Evolutionary conservation across 1,140 invertebrate species (phyloP).

Genomic region (Saccostrea echinata): DNA sequence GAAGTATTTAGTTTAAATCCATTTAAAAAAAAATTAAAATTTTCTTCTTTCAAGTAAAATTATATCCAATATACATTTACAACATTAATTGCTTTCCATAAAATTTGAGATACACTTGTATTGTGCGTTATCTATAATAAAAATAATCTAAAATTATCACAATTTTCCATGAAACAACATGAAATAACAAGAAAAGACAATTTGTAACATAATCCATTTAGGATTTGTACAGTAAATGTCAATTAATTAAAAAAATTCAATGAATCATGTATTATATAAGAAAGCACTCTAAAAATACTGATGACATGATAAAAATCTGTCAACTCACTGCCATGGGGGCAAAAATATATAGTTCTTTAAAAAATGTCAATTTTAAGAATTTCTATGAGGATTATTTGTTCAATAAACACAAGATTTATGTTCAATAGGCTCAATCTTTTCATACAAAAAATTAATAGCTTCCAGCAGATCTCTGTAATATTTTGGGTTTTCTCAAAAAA

Average conservation of each 20-base stretch:
- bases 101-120: conserved; percentile 3
- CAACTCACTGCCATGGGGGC: conserved; percentile 1
- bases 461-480: conserved; percentile 5
- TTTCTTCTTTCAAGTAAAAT: background rate
- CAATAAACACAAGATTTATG: conserved; percentile 21
- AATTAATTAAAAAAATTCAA: conserved; percentile 7
- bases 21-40: background rate
- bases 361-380: background rate
- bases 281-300: conserved; percentile 39
- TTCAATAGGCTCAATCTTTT: conserved; percentile 14
- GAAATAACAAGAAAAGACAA: conserved; percentile 26
- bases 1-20: background rate
- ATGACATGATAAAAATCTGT: conserved; percentile 22
- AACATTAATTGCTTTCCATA: conserved; percentile 25
- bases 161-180: conserved; percentile 37
- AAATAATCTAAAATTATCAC: conserved; percentile 40
- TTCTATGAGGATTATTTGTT: conserved; percentile 13
- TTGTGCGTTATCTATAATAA: conserved; percentile 33
- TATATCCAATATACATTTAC: conserved; percentile 7
- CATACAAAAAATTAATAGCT: background rate
- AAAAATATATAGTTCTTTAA: conserved; percentile 23
- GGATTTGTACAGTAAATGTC: conserved; percentile 21
- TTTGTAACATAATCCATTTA: background rate
- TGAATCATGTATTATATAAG: conserved; percentile 29
- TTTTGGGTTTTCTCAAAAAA: conserved; percentile 6